Conservation (phyloP, 2,113 vertebrate genomes). For the Centropus bengalensis region DNA sequence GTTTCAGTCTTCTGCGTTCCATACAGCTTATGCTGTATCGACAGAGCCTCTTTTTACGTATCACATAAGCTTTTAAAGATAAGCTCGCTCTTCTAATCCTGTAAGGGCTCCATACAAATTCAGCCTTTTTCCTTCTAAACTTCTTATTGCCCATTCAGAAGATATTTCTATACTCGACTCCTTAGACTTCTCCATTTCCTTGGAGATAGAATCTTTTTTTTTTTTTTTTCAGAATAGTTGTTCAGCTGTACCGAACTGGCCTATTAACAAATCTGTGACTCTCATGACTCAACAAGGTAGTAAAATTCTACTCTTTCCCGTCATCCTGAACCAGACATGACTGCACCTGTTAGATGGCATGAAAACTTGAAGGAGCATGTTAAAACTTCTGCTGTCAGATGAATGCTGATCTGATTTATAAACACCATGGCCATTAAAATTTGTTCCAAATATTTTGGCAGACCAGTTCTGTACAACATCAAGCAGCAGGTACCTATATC, state of each 20-base stretch:
- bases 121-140: constrained; percentile 15
- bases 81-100: neutral
- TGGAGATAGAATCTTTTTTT: neutral
- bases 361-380: neutral
- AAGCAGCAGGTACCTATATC: neutral
- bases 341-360: neutral
- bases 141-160: constrained; percentile 21
- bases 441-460: neutral
- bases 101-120: neutral
- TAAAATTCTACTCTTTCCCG: neutral
- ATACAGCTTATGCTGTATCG: neutral
- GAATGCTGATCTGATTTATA: neutral
- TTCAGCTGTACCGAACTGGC: neutral
- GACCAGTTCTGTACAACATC: neutral
- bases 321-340: neutral
- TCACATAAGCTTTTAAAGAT: constrained; percentile 6
- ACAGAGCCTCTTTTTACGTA: neutral
- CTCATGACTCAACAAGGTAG: neutral
- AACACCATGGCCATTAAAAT: neutral
- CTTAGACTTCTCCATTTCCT: neutral
- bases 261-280: neutral
- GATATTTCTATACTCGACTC: neutral
- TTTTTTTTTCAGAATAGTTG: neutral
- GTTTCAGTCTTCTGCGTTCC: neutral
- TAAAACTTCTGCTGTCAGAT: neutral